Base-by-base conservation (phyloP, 2,888 invertebrate species). In the Hydriomena furcata region DNA sequence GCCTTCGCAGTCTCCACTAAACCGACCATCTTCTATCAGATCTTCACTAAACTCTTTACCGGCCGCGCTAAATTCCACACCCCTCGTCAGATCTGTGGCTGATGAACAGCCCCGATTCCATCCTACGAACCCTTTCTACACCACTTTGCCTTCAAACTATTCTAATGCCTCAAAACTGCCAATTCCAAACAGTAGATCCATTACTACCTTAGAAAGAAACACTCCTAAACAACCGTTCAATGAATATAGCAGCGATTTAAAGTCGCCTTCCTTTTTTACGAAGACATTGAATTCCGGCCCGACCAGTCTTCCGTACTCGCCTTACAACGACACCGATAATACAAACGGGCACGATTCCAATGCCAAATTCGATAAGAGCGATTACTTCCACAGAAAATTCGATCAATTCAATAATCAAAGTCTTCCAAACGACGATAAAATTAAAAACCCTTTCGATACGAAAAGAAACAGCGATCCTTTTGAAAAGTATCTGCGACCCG, bases 41-140 rank as follows among this genome's bases (percentile, higher is more conserved):
- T 74, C 76, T 49, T 79, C 83, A 2, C 60, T 84, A 10, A 82
- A 75, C 60, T 82, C 85, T 11, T 66, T 81, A 52, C 82, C 85
- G 4, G 63, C 76, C 7, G 71, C 80, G 36, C 71, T 85, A 4
- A 82, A 73, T 56, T 84, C 88, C 13, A 81, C 81, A 13, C 68
- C 81, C 28, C 73, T 83, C 20, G 80, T 84, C 8, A 84, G 79
- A 65, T 79, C 87, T 25, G 68, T 78, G 44, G 65, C 71, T 17
- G 84, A 84, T 28, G 87, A 84, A 54, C 74, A 80, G 34, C 71
- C 76, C 31, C 79, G 72, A 69, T 83, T 89, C 64, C 89, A 90
- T 63, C 90, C 89, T 42, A 88, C 90, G 20, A 90, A 90, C 67
- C 90, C 90, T 41, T 90, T 90, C 76, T 90, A 88, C 70, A 85